Base-by-base conservation (phyloP, 92 coral and sea anemone genomes). In the Palythoa heliodiscus region DNA sequence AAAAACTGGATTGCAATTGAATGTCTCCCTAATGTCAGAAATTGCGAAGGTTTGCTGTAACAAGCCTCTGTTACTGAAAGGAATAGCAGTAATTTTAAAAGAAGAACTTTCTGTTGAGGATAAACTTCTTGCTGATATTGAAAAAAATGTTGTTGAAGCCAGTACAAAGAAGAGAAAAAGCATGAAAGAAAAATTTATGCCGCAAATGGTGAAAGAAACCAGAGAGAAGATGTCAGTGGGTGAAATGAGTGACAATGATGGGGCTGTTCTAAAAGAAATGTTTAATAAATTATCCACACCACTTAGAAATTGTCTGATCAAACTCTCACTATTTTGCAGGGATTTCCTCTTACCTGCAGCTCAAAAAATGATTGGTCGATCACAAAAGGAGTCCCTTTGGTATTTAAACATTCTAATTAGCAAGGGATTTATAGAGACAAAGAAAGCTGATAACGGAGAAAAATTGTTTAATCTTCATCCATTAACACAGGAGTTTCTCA, bases 21-120 rank as follows among this genome's bases (percentile, higher is more conserved):
- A 24, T 13, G 67, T 38, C 8, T 38, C 19, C 8, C 70, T 85
- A 15, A 86, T 52, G 35, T 67, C 66, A 2, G 48, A 77, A 43
- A 81, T 90, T 9, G 39, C 61, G 4, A 15, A 63, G 10, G 25
- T 87, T 66, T 93, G 95, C 73, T 11, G 19, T 12, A 90, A 90
- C 53, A 90, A 88, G 40, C 95, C 95, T 0, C 73, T 93, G 0
- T 63, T 86, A 35, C 83, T 93, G 23, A 91, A 90, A 14, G 82
- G 89, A 0, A 66, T 88, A 20, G 85, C 82, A 5, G 92, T 70
- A 11, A 71, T 86, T 11, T 79, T 93, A 79, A 78, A 86, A 40
- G 93, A 90, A 68, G 39, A 86, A 53, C 88, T 90, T 80, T 82
- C 82, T 0, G 75, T 75, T 20, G 86, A 72, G 2, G 70, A 86